Evolutionary conservation across 2,113 vertebrate species (phyloP).

Genomic region (Notothenia coriiceps): DNA sequence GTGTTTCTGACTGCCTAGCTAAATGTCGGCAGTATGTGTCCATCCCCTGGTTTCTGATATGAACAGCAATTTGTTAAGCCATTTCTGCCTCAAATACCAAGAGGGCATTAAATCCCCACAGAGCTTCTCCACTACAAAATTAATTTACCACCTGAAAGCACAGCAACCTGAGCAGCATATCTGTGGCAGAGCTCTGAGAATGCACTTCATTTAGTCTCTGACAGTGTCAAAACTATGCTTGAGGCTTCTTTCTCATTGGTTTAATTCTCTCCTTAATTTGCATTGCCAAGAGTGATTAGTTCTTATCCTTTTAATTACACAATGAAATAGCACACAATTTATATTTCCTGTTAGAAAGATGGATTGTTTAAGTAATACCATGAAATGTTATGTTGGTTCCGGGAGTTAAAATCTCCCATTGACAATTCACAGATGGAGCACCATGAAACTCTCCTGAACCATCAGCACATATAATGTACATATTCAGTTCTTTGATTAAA

Average conservation of each 20-base stretch:
- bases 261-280: background rate
- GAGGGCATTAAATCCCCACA: slow-evolving; percentile 8
- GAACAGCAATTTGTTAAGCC: slow-evolving; percentile 20
- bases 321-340: background rate
- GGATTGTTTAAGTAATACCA: background rate
- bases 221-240: background rate
- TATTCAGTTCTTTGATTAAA: background rate
- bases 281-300: background rate
- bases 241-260: background rate
- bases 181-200: background rate
- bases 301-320: background rate
- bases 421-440: background rate
- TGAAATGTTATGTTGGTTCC: background rate
- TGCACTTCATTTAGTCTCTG: background rate
- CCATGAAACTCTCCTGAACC: background rate
- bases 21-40: slow-evolving; percentile 8
- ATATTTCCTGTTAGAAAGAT: background rate
- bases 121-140: background rate
- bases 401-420: background rate
- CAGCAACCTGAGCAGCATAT: background rate
- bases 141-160: slow-evolving; percentile 27
- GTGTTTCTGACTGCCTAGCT: background rate
- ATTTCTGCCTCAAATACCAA: slow-evolving; percentile 21
- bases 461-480: background rate
- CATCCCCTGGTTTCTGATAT: slow-evolving; percentile 13